Base-by-base conservation (phyloP, 2,113 vertebrate species). In the Actenoides lindsayi region DNA sequence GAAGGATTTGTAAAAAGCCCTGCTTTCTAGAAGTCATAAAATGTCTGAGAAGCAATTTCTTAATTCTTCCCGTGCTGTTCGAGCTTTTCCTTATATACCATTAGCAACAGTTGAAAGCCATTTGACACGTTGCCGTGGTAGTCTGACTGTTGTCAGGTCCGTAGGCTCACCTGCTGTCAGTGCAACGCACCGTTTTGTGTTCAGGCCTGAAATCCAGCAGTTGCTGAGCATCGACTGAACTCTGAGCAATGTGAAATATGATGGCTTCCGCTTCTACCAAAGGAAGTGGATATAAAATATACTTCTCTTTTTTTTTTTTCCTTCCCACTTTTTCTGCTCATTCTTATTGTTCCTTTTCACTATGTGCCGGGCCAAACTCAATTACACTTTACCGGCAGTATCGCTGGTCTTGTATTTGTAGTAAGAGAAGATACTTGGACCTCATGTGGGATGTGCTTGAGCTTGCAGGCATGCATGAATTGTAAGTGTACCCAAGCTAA, bases 121-220 rank as follows among this genome's bases (percentile, higher is more conserved):
- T 83, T 41, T 68, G 68, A 30, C 10, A 4, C 0, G 9, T 56
- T 73, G 31, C 50, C 17, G 0, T 44, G 28, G 74, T 4, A 69
- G 70, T 51, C 42, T 46, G n/a, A 8, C 4, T 46, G 16, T 56
- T 42, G 30, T 13, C 60, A 53, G 64, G 51, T 23, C 63, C 0
- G 0, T 16, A 44, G 37, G 21, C 31, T n/a, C 2, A 4, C 70
- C 42, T 51, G 48, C 84, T 51, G 42, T 13, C 44, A n/a, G 51
- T 0, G 0, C 33, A 62, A 54, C 24, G 42, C 60, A 16, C 11
- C 6, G 1, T 2, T 44, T 64, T 23, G 6, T 73, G 30, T 57
- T 71, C 35, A 17, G 35, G n/a, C 5, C 37, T 83, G 73, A 17
- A 0, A 46, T 71, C 50, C 41, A 57, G 35, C 13, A 67, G 21